These are phyloP conservation scores for Mallotus villosus DNA, from an alignment of 2,797 vertebrate genomes.

Conservation along the genomic window DNA sequence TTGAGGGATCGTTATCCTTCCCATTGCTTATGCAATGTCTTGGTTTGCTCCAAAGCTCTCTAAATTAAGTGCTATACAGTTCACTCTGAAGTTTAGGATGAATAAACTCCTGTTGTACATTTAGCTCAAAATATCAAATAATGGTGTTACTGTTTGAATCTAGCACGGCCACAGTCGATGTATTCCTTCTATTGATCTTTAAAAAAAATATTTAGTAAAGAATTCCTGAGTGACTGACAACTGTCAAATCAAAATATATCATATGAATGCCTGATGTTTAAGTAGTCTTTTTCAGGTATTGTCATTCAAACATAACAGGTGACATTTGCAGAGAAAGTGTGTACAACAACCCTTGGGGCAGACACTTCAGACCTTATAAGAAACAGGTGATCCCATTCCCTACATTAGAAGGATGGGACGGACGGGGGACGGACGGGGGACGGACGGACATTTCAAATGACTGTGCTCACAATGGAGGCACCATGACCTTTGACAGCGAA, in stretches of 20 bases:
- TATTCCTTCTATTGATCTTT: conserved; percentile 43
- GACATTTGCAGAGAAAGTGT: background rate
- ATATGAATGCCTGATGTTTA: conserved; percentile 54
- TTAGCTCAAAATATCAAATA: conserved; percentile 60
- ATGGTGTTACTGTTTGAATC: conserved; percentile 54
- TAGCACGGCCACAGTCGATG: conserved; percentile 63
- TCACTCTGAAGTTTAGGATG: conserved; percentile 45
- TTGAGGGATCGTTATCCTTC: conserved; percentile 48
- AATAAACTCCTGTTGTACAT: conserved; percentile 41
- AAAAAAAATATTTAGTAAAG: conserved; percentile 50
- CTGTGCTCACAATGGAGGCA: conserved; percentile 34
- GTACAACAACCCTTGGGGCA: background rate
- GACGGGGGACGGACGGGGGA: background rate
- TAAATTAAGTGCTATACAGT: conserved; percentile 52
- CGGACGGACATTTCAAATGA: conserved; percentile 19
- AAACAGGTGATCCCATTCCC: background rate
- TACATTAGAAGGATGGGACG: background rate
- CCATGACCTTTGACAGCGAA: conserved; percentile 59
- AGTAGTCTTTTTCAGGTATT: conserved; percentile 44
- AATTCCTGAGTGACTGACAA: conserved; percentile 73
- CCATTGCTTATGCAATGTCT: conserved; percentile 66
- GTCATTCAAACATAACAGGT: conserved; percentile 1
- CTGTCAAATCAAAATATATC: conserved; percentile 50
- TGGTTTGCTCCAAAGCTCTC: conserved; percentile 37
- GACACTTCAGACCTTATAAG: background rate